Conservation (phyloP, 2,797 vertebrate genomes). For the Phrynocephalus forsythii region DNA sequence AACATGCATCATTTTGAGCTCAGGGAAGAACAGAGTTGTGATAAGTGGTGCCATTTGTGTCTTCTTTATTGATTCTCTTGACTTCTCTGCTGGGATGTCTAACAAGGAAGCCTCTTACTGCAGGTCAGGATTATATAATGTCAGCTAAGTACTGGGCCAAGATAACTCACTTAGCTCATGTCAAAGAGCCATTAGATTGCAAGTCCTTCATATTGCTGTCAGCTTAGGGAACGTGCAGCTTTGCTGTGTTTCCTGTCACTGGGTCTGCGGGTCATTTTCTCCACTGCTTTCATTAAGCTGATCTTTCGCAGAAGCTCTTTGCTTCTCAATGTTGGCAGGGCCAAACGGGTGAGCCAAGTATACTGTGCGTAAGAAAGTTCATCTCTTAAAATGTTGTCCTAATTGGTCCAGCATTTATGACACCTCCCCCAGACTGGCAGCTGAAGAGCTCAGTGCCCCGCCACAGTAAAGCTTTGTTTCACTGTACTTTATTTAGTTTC, state of each 20-base stretch:
- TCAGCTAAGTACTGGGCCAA: not conserved
- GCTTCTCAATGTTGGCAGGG: too few relatives aligned
- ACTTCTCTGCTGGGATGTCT: not conserved
- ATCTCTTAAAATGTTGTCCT: not conserved
- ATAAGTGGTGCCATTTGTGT: not conserved
- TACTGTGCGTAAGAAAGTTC: too few relatives aligned
- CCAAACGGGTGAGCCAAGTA: fast-evolving
- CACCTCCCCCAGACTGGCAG: too few relatives aligned
- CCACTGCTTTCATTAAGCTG: not conserved
- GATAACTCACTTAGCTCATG: constrained; percentile 21
- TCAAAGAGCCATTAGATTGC: constrained; percentile 16
- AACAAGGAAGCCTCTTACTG: fast-evolving
- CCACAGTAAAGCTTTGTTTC: not conserved
- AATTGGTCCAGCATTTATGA: not conserved
- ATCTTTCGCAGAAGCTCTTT: not conserved
- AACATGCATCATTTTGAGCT: not conserved
- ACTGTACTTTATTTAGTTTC: not conserved
- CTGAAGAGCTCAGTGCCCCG: not conserved
- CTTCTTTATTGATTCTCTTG: not conserved
- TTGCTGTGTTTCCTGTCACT: not conserved
- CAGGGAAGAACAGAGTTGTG: not conserved
- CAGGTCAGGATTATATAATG: not conserved
- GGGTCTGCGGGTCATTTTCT: not conserved
- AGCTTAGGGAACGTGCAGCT: not conserved
- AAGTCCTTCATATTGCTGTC: constrained; percentile 12